These are phyloP conservation scores for Drosophila seclusa DNA, from an alignment of 2,888 invertebrate species.

Conservation along the genomic window DNA sequence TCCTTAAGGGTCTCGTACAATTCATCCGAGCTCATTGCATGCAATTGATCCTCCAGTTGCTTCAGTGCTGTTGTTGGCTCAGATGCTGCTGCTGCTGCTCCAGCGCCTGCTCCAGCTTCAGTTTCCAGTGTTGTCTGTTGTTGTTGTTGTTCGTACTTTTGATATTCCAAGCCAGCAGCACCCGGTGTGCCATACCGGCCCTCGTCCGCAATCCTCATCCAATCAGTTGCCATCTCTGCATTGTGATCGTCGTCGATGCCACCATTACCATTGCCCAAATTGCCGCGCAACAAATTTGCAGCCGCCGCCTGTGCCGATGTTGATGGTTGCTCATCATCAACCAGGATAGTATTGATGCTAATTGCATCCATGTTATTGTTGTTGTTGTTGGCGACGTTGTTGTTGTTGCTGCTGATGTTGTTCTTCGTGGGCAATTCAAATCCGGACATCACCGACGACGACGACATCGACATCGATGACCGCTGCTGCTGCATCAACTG, in stretches of 20 bases:
- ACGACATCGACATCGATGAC: constrained; percentile 83
- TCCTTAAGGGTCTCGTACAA: constrained; percentile 88
- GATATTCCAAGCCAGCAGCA: constrained; percentile 86
- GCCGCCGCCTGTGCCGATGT: constrained; percentile 67
- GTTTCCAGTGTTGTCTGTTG: constrained; percentile 51
- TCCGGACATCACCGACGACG: constrained; percentile 69
- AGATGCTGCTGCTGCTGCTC: constrained; percentile 50
- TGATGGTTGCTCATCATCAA: constrained; percentile 71
- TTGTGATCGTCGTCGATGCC: constrained; percentile 71
- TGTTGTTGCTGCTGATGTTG: constrained; percentile 36
- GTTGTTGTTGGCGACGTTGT: constrained; percentile 36
- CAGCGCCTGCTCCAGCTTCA: constrained; percentile 51
- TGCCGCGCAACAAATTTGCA: constrained; percentile 25
- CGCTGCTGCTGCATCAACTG: constrained; percentile 84
- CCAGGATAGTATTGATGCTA: constrained; percentile 69
- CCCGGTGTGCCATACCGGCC: constrained; percentile 88
- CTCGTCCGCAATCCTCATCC: constrained; percentile 85
- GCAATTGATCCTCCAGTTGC: constrained; percentile 79
- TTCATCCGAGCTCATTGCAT: constrained; percentile 83
- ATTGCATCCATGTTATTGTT: constrained; percentile 63
- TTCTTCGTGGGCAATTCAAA: constrained; percentile 57
- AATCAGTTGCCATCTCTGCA: constrained; percentile 84
- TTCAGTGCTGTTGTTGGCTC: constrained; percentile 76
- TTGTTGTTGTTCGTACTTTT: constrained; percentile 82
- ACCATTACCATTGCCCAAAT: constrained; percentile 62